A percentile compares a stretch with the other conserved stretches of the same genome.
phyloP scores from a whole-genome alignment of 2,888 invertebrate genomes.

The Polyommatus iphigenia region DNA sequence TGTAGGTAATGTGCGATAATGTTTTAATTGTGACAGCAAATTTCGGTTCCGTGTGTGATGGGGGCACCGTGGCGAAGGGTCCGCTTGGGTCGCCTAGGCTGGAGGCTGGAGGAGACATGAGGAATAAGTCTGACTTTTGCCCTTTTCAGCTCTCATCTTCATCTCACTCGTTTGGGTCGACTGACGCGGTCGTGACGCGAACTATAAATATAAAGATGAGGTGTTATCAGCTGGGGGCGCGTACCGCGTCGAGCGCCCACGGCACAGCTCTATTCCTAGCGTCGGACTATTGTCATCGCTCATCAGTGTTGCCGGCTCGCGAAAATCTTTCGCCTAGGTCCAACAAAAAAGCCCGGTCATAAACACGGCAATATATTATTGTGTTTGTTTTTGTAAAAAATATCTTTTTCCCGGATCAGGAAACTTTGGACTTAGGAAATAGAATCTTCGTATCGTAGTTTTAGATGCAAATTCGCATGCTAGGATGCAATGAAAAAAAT shows the following conservation, averaged over 20 bases:
- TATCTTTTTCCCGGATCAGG: no score
- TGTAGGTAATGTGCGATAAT: not conserved
- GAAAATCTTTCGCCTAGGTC: not conserved
- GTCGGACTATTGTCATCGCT: constrained; percentile 6
- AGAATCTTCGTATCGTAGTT: no score
- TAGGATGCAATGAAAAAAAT: not conserved
- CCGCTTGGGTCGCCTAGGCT: no score
- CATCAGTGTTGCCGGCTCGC: not conserved
- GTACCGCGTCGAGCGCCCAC: constrained; percentile 2
- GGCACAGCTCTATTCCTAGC: constrained; percentile 3
- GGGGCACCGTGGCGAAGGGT: no score
- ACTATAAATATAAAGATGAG: constrained; percentile 8
- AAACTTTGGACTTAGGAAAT: no score
- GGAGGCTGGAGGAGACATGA: not conserved
- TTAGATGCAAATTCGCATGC: no score
- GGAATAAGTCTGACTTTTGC: not conserved
- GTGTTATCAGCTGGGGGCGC: constrained; percentile 16
- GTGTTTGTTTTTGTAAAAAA: no score
- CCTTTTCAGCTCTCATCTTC: not conserved
- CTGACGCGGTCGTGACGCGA: not conserved
- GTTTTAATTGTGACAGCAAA: not conserved
- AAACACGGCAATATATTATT: not conserved
- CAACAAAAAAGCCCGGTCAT: not conserved
- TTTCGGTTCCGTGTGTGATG: no score
- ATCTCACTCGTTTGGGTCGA: not conserved